phyloP scores from a whole-genome alignment of 2,888 invertebrate genomes.

The Eumacrocentrus americanus region DNA sequence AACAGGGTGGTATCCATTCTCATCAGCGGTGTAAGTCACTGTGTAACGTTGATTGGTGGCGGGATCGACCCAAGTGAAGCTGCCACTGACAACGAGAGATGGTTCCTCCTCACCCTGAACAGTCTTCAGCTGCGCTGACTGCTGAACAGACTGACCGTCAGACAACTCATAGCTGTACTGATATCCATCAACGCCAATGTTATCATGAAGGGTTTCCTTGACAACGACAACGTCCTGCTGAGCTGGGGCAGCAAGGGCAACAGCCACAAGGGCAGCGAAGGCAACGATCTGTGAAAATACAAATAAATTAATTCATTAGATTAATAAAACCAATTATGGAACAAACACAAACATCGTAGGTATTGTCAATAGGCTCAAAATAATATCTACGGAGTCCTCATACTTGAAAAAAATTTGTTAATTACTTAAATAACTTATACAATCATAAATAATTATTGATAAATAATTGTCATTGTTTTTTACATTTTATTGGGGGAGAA shows the following conservation, averaged over 20 bases:
- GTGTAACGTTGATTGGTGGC: slow-evolving; percentile 40
- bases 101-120: slow-evolving; percentile 35
- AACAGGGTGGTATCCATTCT: too few relatives aligned
- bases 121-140: slow-evolving; percentile 43
- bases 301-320: slow-evolving; percentile 10
- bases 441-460: too few relatives aligned
- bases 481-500: too few relatives aligned
- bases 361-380: too few relatives aligned
- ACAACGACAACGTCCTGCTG: slow-evolving; percentile 35
- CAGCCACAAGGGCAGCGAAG: slow-evolving; percentile 45
- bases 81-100: slow-evolving; percentile 44
- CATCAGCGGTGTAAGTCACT: too few relatives aligned
- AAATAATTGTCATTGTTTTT: too few relatives aligned
- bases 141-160: slow-evolving; percentile 42
- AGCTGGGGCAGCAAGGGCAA: slow-evolving; percentile 43
- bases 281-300: slow-evolving; percentile 40
- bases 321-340: too few relatives aligned
- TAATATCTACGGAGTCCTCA: too few relatives aligned
- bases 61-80: slow-evolving; percentile 46
- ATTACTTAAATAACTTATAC: too few relatives aligned
- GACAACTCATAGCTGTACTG: slow-evolving; percentile 46
- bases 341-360: too few relatives aligned
- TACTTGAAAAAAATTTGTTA: too few relatives aligned
- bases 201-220: slow-evolving; percentile 45
- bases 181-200: slow-evolving; percentile 50